Evolutionary conservation across 2,113 vertebrate genomes (phyloP).

Genomic region (Spea multiplicata): DNA sequence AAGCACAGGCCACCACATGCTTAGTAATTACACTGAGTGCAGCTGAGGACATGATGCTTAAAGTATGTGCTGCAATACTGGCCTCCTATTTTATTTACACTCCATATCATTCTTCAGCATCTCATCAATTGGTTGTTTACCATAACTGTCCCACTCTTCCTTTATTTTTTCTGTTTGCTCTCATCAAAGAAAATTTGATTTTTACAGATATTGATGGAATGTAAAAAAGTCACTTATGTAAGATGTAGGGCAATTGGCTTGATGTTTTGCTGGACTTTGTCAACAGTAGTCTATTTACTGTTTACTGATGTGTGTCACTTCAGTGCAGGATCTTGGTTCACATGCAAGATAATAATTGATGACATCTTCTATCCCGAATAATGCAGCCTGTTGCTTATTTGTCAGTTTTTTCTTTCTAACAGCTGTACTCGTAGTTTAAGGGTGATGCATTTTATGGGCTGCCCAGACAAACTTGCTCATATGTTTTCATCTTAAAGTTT

Average conservation of each 20-base stretch:
- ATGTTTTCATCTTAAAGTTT: too few species aligned
- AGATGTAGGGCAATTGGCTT: conserved; percentile 9
- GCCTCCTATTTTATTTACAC: background rate
- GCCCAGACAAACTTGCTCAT: too few species aligned
- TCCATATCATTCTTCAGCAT: background rate
- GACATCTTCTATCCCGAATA: too few species aligned
- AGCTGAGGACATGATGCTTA: conserved; percentile 8
- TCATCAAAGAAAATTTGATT: too few species aligned
- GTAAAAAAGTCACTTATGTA: background rate
- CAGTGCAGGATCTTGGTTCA: background rate
- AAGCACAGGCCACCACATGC: conserved; percentile 2
- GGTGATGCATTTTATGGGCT: too few species aligned
- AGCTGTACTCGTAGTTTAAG: too few species aligned
- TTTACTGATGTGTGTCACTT: background rate
- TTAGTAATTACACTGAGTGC: conserved; percentile 21
- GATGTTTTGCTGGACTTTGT: conserved; percentile 8
- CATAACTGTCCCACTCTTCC: background rate
- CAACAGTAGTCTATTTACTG: background rate
- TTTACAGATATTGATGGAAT: too few species aligned
- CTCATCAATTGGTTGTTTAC: background rate
- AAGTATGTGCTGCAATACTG: background rate
- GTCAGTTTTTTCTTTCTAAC: too few species aligned
- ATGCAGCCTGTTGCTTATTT: too few species aligned
- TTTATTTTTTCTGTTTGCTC: background rate
- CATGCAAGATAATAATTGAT: too few species aligned